Evolutionary conservation across 2,797 vertebrate species (phyloP).

Genomic region (Neomorphus geoffroyi): DNA sequence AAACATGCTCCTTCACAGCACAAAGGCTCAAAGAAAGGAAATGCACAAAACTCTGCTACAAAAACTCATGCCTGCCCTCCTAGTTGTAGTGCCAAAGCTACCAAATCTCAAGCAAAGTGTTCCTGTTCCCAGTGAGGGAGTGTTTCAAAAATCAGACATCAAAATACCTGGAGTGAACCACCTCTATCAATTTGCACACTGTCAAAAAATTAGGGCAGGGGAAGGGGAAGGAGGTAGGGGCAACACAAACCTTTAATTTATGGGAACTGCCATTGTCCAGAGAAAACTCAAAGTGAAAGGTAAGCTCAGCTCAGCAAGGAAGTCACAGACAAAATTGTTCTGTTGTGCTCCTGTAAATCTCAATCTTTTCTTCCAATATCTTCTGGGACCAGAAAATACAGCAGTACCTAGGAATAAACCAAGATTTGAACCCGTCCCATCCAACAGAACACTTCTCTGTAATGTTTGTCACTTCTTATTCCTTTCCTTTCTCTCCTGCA

Average conservation of each 20-base stretch:
- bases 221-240: too few relatives aligned
- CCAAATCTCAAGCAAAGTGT: not conserved
- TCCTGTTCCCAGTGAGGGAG: rapidly evolving
- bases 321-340: not conserved
- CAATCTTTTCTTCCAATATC: not conserved
- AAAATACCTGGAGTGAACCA: not conserved
- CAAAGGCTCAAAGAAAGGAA: not conserved
- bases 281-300: not conserved
- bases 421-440: not conserved
- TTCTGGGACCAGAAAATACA: not conserved
- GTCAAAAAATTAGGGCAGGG: not conserved
- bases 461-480: not conserved
- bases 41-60: not conserved
- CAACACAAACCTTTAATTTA: not conserved
- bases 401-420: not conserved
- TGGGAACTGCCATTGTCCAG: not conserved
- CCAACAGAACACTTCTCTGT: not conserved
- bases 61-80: not conserved
- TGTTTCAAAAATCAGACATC: not conserved
- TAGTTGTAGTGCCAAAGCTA: not conserved
- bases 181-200: not conserved
- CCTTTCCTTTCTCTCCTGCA: not conserved
- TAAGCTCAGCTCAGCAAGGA: not conserved
- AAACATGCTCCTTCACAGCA: not conserved
- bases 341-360: not conserved